Evolutionary conservation across 2,797 vertebrate species (phyloP).

Genomic region (Eupleurogrammus muticus): DNA sequence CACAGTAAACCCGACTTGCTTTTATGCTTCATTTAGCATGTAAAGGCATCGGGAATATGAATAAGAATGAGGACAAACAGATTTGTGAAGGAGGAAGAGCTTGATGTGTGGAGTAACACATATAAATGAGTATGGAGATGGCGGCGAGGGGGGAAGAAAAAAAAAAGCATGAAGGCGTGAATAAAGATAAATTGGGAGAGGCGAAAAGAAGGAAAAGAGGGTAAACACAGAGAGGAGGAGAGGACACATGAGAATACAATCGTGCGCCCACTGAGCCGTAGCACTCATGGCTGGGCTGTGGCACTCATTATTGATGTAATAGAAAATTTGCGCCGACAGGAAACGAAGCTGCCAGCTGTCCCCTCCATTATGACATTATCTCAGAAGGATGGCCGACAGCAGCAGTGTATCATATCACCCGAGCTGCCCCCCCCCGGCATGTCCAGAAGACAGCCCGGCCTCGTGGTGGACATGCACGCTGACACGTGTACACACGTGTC

Average conservation of each 20-base stretch:
- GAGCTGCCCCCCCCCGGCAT: slow-evolving; percentile 45
- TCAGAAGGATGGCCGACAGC: slow-evolving; percentile 68
- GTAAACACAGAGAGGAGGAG: slow-evolving; percentile 19
- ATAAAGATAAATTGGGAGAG: slow-evolving; percentile 50
- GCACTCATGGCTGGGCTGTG: slow-evolving; percentile 71
- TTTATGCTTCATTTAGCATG: slow-evolving; percentile 45
- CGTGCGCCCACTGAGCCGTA: slow-evolving; percentile 66
- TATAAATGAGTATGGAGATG: slow-evolving; percentile 26
- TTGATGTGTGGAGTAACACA: slow-evolving; percentile 23
- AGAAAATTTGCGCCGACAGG: slow-evolving; percentile 81
- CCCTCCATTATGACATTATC: slow-evolving; percentile 78
- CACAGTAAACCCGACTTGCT: slow-evolving; percentile 4
- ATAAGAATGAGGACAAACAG: slow-evolving; percentile 32
- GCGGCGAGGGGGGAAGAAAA: slow-evolving; percentile 1
- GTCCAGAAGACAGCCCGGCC: slow-evolving; percentile 44
- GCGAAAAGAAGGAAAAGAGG: slow-evolving; percentile 23
- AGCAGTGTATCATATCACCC: slow-evolving; percentile 60
- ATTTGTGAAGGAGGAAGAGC: slow-evolving; percentile 18
- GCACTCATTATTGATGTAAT: slow-evolving; percentile 81
- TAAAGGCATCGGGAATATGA: slow-evolving; percentile 38
- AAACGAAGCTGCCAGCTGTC: slow-evolving; percentile 82
- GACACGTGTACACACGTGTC: slow-evolving; percentile 9
- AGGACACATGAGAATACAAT: slow-evolving; percentile 69
- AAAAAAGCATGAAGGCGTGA: slow-evolving; percentile 22
- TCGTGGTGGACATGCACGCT: slow-evolving; percentile 30